Evolutionary conservation across 2,113 vertebrate species (phyloP), one percentile per base, ranked within the genome.

Genomic region (Marcusenius ussheri): DNA sequence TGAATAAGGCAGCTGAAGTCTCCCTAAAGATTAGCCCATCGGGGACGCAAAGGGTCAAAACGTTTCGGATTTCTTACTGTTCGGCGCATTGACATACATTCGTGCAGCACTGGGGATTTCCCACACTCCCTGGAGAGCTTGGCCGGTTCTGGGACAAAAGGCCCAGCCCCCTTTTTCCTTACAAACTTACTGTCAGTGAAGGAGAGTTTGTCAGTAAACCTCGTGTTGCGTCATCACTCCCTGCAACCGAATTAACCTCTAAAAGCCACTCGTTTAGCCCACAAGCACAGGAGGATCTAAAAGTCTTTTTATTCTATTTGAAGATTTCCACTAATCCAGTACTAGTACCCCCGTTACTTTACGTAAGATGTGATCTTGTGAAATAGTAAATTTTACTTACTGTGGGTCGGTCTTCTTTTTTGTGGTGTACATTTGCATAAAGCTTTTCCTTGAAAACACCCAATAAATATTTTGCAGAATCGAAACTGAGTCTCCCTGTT

Each of bases 181-280:
- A 85, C 89, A 91, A 24, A 92, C 93, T 96, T 96, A 96, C 96
- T 94, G 95, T 94, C 95, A 96, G 90, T 93, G 94, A 93, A 94
- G 89, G 93, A 91, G 94, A 92, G 94, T 91, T 92, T 95, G 93
- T 95, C 94, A 88, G 94, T 95, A 96, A 96, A 93, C 56, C 92
- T 89, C 91, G 87, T 0, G 42, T 95, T 96, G 94, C 95, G 94
- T 95, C 95, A 96, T 62, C 83, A 62, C 83, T 89, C 91, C 85
- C 90, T 27, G 88, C 92, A 89, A 91, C 91, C 90, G 89, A 74
- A 92, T 77, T 88, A 92, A 90, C 90, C 93, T 92, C 91, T 90
- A 89, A 83, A 92, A 91, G 93, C 91, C 91, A 91, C 3, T 45
- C 7, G 53, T 50, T 87, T 27, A 49, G 31, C 85, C 85, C 50